phyloP scores from a whole-genome alignment of 2,113 vertebrate species.

The Phocoena phocoena region DNA sequence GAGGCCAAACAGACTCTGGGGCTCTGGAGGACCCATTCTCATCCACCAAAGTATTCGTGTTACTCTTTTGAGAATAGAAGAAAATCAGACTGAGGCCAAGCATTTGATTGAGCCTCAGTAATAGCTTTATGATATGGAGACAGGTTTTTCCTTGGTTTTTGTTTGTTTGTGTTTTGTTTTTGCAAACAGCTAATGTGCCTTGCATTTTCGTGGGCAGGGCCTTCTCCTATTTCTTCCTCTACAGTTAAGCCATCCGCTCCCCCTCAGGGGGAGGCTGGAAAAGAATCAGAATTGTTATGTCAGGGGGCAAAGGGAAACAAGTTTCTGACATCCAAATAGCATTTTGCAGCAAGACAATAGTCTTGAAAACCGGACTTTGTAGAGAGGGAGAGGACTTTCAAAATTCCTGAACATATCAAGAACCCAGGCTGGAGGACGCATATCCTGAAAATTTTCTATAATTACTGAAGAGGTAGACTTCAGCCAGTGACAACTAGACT shows the following conservation, averaged over 20 bases:
- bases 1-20: too few relatives aligned
- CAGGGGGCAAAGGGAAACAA: not conserved
- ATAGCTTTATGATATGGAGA: not conserved
- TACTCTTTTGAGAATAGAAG: not conserved
- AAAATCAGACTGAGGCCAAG: not conserved
- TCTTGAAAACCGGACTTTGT: not conserved
- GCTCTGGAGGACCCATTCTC: not conserved
- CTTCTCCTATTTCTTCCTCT: not conserved
- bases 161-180: not conserved
- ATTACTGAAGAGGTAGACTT: not conserved
- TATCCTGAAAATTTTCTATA: not conserved
- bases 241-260: not conserved
- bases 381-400: not conserved
- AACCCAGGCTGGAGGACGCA: not conserved
- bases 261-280: not conserved
- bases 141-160: not conserved
- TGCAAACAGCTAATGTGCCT: conserved; percentile 10
- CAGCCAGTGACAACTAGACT: not conserved
- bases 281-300: conserved; percentile 9
- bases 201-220: conserved; percentile 4
- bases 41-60: not conserved
- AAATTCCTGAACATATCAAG: not conserved
- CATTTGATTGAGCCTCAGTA: not conserved
- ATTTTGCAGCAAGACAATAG: not conserved
- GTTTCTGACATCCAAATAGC: not conserved